phyloP scores from a whole-genome alignment of 2,797 vertebrate species.

The Ctenosaura bakeri region DNA sequence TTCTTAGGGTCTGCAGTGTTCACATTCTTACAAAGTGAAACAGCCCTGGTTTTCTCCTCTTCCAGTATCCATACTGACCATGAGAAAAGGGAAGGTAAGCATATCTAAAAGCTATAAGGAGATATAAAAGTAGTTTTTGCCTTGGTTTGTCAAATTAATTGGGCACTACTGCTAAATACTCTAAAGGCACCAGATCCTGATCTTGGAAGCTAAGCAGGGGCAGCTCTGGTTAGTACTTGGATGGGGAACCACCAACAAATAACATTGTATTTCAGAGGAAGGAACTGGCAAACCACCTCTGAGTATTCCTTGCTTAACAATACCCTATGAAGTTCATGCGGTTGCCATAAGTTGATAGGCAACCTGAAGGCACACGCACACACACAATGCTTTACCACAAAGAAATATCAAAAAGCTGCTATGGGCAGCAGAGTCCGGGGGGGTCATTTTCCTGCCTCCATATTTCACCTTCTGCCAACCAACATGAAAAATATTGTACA shows the following conservation, averaged over 20 bases:
- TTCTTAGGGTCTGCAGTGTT: neutral
- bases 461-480: neutral
- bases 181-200: no score
- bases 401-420: neutral
- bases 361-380: no score
- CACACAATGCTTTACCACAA: neutral
- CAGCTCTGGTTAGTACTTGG: no score
- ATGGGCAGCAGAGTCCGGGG: neutral
- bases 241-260: no score
- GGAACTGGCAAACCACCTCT: no score
- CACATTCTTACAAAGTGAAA: neutral
- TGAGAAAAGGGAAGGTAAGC: neutral
- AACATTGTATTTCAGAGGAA: no score
- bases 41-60: neutral
- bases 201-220: no score
- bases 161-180: no score
- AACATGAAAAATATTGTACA: neutral
- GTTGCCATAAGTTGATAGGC: no score
- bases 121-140: neutral
- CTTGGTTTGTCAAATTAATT: neutral
- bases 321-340: no score
- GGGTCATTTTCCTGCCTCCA: conserved; percentile 6
- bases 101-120: neutral
- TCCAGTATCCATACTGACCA: neutral
- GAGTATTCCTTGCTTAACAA: no score